phyloP scores from a whole-genome alignment of 2,797 vertebrate species.

The Sylvilagus floridanus region DNA sequence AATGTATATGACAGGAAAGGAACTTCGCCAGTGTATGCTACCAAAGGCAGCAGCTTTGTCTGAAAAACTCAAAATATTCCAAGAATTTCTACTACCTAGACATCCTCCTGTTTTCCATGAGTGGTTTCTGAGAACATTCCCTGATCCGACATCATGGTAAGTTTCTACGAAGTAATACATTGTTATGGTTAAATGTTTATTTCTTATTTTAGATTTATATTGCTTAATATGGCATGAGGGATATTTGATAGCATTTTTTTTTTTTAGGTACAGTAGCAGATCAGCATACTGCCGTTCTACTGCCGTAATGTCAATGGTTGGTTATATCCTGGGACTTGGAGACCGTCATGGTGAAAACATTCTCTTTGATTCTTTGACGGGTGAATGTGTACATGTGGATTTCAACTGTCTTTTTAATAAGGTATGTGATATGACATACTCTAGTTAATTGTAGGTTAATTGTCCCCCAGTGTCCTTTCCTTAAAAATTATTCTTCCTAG shows the following conservation, averaged over 20 bases:
- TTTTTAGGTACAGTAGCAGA: constrained; percentile 96
- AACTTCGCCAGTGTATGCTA: constrained; percentile 95
- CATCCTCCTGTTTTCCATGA: constrained; percentile 96
- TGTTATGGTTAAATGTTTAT: background rate
- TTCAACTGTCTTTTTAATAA: constrained; percentile 99
- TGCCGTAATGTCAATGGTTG: constrained; percentile 99
- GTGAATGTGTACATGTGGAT: constrained; percentile 98
- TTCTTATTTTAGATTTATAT: background rate
- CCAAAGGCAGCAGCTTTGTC: constrained; percentile 93
- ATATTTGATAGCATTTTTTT: constrained; percentile 12
- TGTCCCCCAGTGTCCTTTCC: constrained; percentile 40
- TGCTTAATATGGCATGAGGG: background rate
- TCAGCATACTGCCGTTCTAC: constrained; percentile 98
- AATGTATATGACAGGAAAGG: constrained; percentile 95
- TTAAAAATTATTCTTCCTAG: constrained; percentile 16
- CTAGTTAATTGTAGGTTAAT: background rate
- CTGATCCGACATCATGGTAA: constrained; percentile 97
- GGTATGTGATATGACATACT: constrained; percentile 86
- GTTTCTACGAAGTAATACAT: constrained; percentile 41
- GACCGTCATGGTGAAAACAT: constrained; percentile 99
- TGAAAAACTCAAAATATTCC: constrained; percentile 96
- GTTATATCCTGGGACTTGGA: constrained; percentile 97
- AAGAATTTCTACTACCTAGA: constrained; percentile 93
- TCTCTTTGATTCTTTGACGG: constrained; percentile 97
- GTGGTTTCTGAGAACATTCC: constrained; percentile 98